Conservation (phyloP, 2,113 vertebrate genomes). For the Neopipo cinnamomea region DNA sequence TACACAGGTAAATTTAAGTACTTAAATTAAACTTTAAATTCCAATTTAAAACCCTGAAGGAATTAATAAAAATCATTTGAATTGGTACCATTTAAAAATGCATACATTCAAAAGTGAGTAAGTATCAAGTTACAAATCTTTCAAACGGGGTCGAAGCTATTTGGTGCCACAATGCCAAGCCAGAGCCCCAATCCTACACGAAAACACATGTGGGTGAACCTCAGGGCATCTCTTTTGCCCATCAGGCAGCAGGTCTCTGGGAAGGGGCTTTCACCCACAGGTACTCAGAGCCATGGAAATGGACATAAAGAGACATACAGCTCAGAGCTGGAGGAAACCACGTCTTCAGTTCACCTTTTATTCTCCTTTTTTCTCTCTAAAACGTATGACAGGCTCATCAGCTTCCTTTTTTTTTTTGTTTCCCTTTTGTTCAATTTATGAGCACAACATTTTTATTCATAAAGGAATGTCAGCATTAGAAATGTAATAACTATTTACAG, state of each 20-base stretch:
- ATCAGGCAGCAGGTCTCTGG: not conserved
- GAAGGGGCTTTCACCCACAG: not conserved
- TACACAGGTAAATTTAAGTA: not conserved
- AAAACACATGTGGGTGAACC: fast-evolving
- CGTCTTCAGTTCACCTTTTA: not conserved
- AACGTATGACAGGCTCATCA: not conserved
- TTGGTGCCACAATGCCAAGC: not conserved
- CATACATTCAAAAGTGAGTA: not conserved
- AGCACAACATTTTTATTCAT: not conserved
- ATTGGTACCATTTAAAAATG: not conserved
- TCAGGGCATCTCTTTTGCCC: not conserved
- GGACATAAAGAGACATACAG: not conserved
- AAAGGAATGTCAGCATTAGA: not conserved
- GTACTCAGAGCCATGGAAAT: not conserved
- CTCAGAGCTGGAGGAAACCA: not conserved
- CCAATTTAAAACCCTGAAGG: not conserved
- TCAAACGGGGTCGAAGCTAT: not conserved
- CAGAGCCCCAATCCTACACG: not conserved
- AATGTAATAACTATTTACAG: not conserved
- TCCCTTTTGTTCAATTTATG: not conserved
- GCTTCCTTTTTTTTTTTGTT: not conserved
- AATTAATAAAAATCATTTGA: not conserved
- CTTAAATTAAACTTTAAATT: no score
- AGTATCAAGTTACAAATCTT: not conserved
- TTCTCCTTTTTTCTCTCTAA: not conserved